Evolutionary conservation across 2,888 invertebrate species (phyloP).

Genomic region (Nephrocerus scutellatus): DNA sequence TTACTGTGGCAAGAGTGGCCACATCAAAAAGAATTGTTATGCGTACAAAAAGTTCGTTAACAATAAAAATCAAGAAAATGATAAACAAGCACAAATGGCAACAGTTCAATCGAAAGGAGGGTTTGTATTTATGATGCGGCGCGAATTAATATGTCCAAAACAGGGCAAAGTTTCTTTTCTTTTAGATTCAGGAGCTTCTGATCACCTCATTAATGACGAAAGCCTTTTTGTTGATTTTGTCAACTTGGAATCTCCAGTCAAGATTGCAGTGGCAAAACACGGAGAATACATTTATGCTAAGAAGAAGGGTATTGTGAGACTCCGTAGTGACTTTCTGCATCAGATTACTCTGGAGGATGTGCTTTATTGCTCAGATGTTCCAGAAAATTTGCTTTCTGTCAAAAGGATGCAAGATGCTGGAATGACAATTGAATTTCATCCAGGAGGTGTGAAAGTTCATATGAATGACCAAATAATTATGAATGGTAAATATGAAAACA

Average conservation of each 20-base stretch:
- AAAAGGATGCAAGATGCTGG: constrained; percentile 31
- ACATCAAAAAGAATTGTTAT: constrained; percentile 31
- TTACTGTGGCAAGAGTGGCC: constrained; percentile 32
- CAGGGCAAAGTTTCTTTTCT: constrained; percentile 3
- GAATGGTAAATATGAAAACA: constrained; percentile 11
- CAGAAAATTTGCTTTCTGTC: constrained; percentile 31
- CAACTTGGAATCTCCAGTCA: constrained; percentile 22
- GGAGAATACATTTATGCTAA: constrained; percentile 11
- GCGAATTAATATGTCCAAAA: neutral
- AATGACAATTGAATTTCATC: constrained; percentile 21
- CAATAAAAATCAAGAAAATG: constrained; percentile 3
- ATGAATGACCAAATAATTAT: constrained; percentile 21
- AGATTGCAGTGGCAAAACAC: constrained; percentile 30
- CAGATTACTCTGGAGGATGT: constrained; percentile 22
- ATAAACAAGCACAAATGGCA: constrained; percentile 6
- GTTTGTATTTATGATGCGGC: constrained; percentile 5
- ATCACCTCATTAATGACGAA: constrained; percentile 15
- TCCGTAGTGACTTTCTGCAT: constrained; percentile 33
- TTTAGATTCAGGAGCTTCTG: constrained; percentile 12
- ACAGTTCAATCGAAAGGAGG: neutral
- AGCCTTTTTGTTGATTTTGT: constrained; percentile 7
- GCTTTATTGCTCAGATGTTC: constrained; percentile 29
- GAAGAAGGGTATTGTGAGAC: constrained; percentile 31
- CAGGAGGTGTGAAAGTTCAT: constrained; percentile 28
- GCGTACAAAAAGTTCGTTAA: neutral